phyloP scores from a whole-genome alignment of 2,888 invertebrate species.

The Spisula subtruncata region DNA sequence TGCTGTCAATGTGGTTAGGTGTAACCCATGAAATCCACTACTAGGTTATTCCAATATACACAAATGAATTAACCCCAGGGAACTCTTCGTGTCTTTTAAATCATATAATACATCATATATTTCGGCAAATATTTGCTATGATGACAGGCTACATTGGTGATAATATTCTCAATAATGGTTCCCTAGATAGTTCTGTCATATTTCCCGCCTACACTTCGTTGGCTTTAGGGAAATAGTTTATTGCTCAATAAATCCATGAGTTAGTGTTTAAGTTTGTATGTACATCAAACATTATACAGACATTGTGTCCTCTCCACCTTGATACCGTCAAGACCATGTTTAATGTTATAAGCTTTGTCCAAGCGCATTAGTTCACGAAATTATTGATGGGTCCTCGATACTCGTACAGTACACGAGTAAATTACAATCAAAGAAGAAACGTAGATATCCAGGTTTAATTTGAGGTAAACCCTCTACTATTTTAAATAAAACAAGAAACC shows the following conservation, averaged over 20 bases:
- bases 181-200: neutral
- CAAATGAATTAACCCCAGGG: neutral
- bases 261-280: neutral
- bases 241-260: neutral
- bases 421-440: too few relatives aligned
- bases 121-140: neutral
- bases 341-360: too few relatives aligned
- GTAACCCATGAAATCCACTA: neutral
- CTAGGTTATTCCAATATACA: neutral
- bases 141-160: neutral
- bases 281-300: too few relatives aligned
- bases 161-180: neutral
- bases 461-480: too few relatives aligned
- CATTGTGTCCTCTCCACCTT: neutral
- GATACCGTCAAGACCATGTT: neutral
- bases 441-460: too few relatives aligned
- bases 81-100: neutral
- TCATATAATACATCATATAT: neutral
- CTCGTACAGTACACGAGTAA: too few relatives aligned
- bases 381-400: too few relatives aligned
- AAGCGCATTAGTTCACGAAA: too few relatives aligned
- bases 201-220: slow-evolving; percentile 9
- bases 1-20: neutral
- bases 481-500: too few relatives aligned
- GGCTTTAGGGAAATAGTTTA: neutral